Evolutionary conservation across 2,113 vertebrate genomes (phyloP).

Genomic region (Coptodon rendalli): DNA sequence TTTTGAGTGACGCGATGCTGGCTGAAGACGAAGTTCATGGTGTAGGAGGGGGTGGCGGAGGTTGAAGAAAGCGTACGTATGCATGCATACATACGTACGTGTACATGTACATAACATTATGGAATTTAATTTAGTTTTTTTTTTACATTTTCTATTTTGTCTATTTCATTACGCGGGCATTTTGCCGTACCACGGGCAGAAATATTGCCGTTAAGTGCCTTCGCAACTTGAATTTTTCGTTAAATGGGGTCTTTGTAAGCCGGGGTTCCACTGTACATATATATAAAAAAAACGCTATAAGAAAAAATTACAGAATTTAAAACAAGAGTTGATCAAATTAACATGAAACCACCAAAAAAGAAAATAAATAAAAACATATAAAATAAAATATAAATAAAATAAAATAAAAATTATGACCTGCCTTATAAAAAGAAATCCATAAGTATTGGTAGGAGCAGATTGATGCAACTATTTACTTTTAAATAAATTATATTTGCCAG

Average conservation of each 20-base stretch:
- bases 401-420: neutral
- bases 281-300: neutral
- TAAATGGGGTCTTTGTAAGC: neutral
- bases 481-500: neutral
- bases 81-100: no score
- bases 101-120: no score
- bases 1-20: accelerated
- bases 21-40: neutral
- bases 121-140: no score
- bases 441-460: neutral
- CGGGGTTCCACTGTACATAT: neutral
- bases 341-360: neutral
- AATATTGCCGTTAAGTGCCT: neutral
- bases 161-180: neutral
- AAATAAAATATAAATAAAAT: neutral
- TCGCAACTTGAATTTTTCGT: no score
- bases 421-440: neutral
- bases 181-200: accelerated
- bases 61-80: no score
- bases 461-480: neutral
- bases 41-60: neutral
- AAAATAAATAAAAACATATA: neutral
- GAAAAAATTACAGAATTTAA: neutral
- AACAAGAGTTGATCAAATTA: neutral
- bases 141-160: no score